A percentile compares a stretch with the other conserved stretches of the same genome.
These are phyloP conservation scores for Nymphalis polychloros DNA, from an alignment of 2,888 invertebrate genomes.

Conservation along the genomic window DNA sequence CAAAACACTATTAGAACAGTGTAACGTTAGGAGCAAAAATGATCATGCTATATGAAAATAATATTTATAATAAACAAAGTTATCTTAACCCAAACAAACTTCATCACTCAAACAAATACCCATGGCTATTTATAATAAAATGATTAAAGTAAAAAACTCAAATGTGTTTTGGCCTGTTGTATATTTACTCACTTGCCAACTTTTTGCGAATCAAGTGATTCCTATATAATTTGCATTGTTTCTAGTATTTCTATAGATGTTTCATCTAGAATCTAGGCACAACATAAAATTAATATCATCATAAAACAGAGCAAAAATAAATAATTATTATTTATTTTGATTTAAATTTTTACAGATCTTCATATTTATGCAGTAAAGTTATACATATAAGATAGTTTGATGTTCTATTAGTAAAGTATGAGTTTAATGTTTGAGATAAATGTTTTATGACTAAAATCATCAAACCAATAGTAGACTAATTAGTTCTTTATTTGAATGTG, in stretches of 20 bases:
- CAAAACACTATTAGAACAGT: not conserved
- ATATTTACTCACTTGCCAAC: conserved; percentile 6
- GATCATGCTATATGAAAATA: not conserved
- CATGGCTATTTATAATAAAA: not conserved
- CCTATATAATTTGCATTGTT: not conserved
- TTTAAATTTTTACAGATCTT: too few relatives aligned
- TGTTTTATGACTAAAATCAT: too few relatives aligned
- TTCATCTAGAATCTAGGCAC: too few relatives aligned
- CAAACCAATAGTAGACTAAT: too few relatives aligned
- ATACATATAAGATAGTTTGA: too few relatives aligned
- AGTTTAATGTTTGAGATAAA: too few relatives aligned
- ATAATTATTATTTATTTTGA: too few relatives aligned
- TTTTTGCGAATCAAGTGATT: not conserved
- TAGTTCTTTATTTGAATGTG: too few relatives aligned
- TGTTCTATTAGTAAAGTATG: too few relatives aligned
- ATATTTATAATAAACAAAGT: not conserved
- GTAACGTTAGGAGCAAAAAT: not conserved
- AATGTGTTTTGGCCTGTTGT: not conserved
- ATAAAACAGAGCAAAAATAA: too few relatives aligned
- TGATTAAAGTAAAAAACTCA: not conserved
- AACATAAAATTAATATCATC: not conserved
- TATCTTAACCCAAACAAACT: not conserved
- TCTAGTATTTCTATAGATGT: too few relatives aligned
- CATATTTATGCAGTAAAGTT: too few relatives aligned
- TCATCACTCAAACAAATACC: not conserved